Evolutionary conservation across 1,140 invertebrate species (phyloP).

Genomic region (Trachymyrmex cornetzi): DNA sequence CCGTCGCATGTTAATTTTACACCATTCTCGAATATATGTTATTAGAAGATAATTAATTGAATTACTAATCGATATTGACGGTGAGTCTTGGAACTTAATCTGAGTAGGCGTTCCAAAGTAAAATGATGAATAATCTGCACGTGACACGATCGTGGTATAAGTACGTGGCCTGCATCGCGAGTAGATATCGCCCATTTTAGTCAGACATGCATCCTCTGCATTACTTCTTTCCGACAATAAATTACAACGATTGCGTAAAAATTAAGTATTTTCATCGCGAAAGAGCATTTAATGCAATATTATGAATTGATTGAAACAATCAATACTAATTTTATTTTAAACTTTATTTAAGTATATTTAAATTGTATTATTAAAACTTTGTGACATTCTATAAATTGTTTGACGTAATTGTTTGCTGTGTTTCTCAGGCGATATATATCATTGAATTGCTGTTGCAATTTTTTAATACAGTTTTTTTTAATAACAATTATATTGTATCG

Average conservation of each 20-base stretch:
- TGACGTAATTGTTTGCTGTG: background rate
- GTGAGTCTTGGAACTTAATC: constrained; percentile 41
- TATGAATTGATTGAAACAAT: background rate
- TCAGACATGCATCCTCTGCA: constrained; percentile 25
- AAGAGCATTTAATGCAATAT: constrained; percentile 6
- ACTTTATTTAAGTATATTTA: background rate
- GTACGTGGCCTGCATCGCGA: constrained; percentile 8
- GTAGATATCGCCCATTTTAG: constrained; percentile 30
- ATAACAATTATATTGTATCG: constrained; percentile 9
- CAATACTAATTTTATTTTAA: background rate
- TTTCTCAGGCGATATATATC: background rate
- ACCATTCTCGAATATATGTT: background rate
- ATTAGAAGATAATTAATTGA: constrained; percentile 51
- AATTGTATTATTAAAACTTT: background rate
- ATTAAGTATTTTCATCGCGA: background rate
- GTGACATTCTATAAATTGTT: background rate
- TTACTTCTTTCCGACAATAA: constrained; percentile 6
- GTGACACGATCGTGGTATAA: constrained; percentile 28
- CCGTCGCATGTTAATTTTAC: constrained; percentile 12
- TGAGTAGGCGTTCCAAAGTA: constrained; percentile 33
- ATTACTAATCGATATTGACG: constrained; percentile 45
- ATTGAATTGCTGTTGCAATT: background rate
- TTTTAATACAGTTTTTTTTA: background rate
- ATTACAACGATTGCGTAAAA: constrained; percentile 8
- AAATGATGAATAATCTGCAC: constrained; percentile 39